Conservation (phyloP, 2,888 invertebrate genomes). For the Hoplodrina blanda region DNA sequence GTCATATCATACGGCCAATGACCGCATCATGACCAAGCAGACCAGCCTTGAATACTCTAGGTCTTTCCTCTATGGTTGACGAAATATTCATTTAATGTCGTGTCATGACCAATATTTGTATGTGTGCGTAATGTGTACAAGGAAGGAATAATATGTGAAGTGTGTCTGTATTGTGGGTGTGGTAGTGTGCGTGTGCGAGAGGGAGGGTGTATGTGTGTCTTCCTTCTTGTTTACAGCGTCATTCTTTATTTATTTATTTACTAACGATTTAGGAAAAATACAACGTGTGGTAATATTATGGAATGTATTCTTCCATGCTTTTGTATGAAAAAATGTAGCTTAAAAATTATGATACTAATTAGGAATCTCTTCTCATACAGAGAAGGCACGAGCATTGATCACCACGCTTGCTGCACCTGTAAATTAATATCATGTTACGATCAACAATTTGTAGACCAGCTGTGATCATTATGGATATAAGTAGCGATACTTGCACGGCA, state of each 20-base stretch:
- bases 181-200: constrained; percentile 34
- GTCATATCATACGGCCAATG: constrained; percentile 30
- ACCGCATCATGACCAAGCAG: constrained; percentile 25
- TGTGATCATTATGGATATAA: constrained; percentile 5
- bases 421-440: constrained; percentile 12
- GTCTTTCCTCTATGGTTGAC: constrained; percentile 31
- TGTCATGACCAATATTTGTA: constrained; percentile 4
- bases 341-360: too few relatives aligned
- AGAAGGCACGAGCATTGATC: too few relatives aligned
- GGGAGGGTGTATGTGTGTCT: constrained; percentile 1
- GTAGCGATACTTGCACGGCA: constrained; percentile 1
- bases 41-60: constrained; percentile 31
- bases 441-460: constrained; percentile 16
- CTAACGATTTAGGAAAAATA: constrained; percentile 6
- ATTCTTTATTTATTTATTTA: constrained; percentile 18
- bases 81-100: constrained; percentile 17
- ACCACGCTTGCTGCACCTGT: constrained; percentile 15
- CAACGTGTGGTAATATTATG: neutral
- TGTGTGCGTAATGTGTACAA: constrained; percentile 12
- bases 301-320: neutral
- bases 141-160: constrained; percentile 24
- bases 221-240: constrained; percentile 18
- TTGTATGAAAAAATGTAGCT: neutral
- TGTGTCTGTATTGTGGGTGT: constrained; percentile 1
- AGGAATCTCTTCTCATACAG: too few relatives aligned